Evolutionary conservation across 53 echinoderm and acorn worm genomes (phyloP).

Genomic region (Arbacia lixula): DNA sequence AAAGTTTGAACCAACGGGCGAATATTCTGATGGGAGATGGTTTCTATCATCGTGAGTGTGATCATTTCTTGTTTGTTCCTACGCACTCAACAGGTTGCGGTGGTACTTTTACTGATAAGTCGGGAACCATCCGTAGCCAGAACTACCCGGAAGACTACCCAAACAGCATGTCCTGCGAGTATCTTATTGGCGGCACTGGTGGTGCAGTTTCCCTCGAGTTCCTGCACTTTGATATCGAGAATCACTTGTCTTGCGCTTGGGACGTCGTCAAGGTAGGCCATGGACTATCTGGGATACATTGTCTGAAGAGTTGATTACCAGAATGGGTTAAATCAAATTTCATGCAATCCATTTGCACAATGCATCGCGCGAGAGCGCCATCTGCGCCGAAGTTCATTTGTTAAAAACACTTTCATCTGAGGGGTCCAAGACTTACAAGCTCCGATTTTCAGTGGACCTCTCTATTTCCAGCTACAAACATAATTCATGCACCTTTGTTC

Average conservation of each 20-base stretch:
- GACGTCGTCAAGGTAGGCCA: not conserved
- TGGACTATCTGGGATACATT: too few relatives aligned
- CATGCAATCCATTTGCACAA: too few relatives aligned
- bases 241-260: not conserved
- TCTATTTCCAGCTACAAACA: too few relatives aligned
- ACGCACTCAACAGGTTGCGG: constrained; percentile 34
- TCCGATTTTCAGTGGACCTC: too few relatives aligned
- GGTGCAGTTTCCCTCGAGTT: not conserved
- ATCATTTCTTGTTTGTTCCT: not conserved
- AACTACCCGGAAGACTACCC: not conserved
- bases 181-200: not conserved
- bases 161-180: not conserved
- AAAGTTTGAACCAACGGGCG: too few relatives aligned
- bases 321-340: too few relatives aligned
- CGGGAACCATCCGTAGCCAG: constrained; percentile 3
- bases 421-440: too few relatives aligned
- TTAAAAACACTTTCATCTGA: too few relatives aligned
- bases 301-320: too few relatives aligned
- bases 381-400: too few relatives aligned
- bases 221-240: not conserved
- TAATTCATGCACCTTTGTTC: too few relatives aligned
- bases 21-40: not conserved
- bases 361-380: too few relatives aligned
- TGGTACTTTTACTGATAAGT: not conserved
- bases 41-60: constrained; percentile 2